These are phyloP conservation scores for Helicoverpa assulta DNA, from an alignment of 2,888 invertebrate species.

Conservation along the genomic window DNA sequence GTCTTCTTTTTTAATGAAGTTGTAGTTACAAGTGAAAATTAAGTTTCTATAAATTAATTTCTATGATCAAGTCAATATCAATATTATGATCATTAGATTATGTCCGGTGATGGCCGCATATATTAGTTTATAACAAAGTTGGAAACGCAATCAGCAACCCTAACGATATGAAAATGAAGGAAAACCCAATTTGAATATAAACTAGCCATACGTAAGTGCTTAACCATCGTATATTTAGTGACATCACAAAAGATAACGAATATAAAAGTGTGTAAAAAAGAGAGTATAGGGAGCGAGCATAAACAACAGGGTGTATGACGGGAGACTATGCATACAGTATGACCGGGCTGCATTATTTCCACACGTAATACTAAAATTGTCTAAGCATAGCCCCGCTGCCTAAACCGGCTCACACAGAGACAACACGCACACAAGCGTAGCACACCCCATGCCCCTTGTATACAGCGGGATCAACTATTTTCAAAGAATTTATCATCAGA, in stretches of 20 bases:
- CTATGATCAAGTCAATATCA: neutral
- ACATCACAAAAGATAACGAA: conserved; percentile 37
- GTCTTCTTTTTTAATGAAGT: too few relatives aligned
- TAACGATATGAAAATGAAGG: conserved; percentile 56
- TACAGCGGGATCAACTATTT: conserved; percentile 71
- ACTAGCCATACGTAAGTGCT: conserved; percentile 41
- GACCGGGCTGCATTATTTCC: conserved; percentile 82
- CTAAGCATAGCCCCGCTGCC: conserved; percentile 85
- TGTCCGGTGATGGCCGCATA: conserved; percentile 12
- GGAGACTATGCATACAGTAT: conserved; percentile 78
- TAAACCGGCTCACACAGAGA: conserved; percentile 75
- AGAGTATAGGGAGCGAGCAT: conserved; percentile 64
- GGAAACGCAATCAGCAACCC: conserved; percentile 44
- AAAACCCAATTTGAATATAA: conserved; percentile 58
- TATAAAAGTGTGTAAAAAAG: conserved; percentile 66
- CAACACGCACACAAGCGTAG: conserved; percentile 66
- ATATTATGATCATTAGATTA: neutral
- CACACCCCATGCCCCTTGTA: conserved; percentile 76
- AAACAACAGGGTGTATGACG: conserved; percentile 72
- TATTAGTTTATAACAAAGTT: conserved; percentile 36
- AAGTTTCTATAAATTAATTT: neutral
- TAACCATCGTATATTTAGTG: conserved; percentile 45
- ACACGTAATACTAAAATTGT: conserved; percentile 87
- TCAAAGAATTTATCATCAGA: conserved; percentile 9
- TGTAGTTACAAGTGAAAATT: too few relatives aligned